Conservation (phyloP, 2,888 invertebrate genomes). For the Gisinianus flammeolus region DNA sequence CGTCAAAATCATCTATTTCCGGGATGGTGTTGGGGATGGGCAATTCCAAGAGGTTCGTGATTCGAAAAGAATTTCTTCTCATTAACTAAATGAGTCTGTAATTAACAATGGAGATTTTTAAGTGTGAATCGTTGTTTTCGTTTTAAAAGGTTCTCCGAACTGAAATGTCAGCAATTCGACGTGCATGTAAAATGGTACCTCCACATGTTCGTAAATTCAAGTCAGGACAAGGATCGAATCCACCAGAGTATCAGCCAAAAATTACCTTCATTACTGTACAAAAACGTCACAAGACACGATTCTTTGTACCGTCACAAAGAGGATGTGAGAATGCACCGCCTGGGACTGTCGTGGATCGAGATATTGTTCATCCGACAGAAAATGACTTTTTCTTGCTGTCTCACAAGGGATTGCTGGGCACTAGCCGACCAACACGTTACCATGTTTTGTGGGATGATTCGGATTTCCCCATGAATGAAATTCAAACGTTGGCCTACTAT, state of each 20-base stretch:
- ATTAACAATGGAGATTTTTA: background rate
- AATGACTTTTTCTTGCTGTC: conserved; percentile 65
- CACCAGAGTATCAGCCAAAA: conserved; percentile 64
- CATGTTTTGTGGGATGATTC: conserved; percentile 82
- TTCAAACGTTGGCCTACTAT: conserved; percentile 80
- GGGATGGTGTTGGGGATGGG: conserved; percentile 62
- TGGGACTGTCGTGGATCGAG: conserved; percentile 65
- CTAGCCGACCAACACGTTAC: conserved; percentile 66
- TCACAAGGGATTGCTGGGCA: conserved; percentile 62
- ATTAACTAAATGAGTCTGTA: background rate
- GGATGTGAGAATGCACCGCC: conserved; percentile 65
- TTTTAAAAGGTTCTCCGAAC: conserved; percentile 51
- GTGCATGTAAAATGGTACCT: conserved; percentile 65
- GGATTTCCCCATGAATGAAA: conserved; percentile 72
- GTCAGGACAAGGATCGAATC: no score
- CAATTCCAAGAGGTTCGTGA: conserved; percentile 15
- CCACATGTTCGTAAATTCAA: conserved; percentile 60
- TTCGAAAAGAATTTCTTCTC: background rate
- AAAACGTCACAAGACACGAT: conserved; percentile 68
- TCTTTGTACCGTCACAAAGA: conserved; percentile 64
- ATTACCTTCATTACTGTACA: conserved; percentile 69
- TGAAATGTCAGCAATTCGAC: conserved; percentile 60
- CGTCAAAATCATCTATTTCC: conserved; percentile 60
- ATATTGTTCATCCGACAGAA: conserved; percentile 64
- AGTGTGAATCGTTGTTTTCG: background rate